Conservation (phyloP, 1,140 invertebrate genomes). For the Cydia amplana region DNA sequence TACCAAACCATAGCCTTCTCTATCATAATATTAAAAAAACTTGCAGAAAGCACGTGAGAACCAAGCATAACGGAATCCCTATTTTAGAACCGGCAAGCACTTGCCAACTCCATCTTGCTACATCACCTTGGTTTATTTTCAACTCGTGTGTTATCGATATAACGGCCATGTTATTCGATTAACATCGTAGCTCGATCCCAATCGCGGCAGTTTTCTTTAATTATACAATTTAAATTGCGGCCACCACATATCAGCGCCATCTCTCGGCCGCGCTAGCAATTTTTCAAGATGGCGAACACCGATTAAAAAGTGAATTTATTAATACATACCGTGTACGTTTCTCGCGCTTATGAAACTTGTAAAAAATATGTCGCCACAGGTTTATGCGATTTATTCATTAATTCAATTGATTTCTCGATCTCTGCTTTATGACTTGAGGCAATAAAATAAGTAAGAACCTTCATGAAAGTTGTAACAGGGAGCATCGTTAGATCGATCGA, state of each 20-base stretch:
- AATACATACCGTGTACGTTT: slow-evolving; percentile 45
- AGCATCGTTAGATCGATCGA: slow-evolving; percentile 68
- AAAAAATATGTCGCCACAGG: slow-evolving; percentile 54
- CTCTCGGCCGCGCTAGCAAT: slow-evolving; percentile 57
- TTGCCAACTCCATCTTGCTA: slow-evolving; percentile 8
- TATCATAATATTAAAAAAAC: neutral
- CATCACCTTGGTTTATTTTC: slow-evolving; percentile 32
- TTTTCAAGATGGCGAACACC: slow-evolving; percentile 59
- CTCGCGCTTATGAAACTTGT: slow-evolving; percentile 45
- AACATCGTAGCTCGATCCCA: slow-evolving; percentile 60
- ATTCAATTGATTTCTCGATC: slow-evolving; percentile 56
- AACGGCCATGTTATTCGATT: slow-evolving; percentile 52
- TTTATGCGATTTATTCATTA: slow-evolving; percentile 65
- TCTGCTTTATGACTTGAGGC: slow-evolving; percentile 38
- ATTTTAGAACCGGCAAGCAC: neutral
- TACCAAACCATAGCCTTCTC: no score
- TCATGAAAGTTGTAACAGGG: slow-evolving; percentile 52
- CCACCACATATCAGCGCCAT: slow-evolving; percentile 56
- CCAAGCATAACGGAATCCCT: slow-evolving; percentile 2
- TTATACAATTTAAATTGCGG: slow-evolving; percentile 72
- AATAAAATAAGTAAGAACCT: slow-evolving; percentile 46
- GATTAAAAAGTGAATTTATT: slow-evolving; percentile 61
- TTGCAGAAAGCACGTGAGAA: neutral
- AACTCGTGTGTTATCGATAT: slow-evolving; percentile 40
- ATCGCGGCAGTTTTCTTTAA: slow-evolving; percentile 72